These are phyloP conservation scores for Neodiprion pinetum DNA, from an alignment of 1,140 invertebrate genomes.

Conservation along the genomic window DNA sequence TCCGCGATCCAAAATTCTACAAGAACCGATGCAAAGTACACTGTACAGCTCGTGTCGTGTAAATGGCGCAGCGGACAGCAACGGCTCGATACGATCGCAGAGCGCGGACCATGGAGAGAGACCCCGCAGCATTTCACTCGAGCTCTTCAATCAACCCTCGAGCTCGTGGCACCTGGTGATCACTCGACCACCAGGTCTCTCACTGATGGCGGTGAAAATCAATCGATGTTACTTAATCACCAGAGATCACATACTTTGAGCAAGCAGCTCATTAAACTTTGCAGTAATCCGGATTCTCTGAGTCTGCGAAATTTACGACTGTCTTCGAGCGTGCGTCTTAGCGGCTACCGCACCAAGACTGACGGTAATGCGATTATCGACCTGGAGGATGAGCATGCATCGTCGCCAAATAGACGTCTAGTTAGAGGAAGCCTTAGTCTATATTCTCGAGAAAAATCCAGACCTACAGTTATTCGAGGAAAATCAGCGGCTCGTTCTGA, in stretches of 20 bases:
- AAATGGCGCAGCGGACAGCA: not conserved
- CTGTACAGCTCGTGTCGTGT: not conserved
- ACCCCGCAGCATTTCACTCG: conserved; percentile 28
- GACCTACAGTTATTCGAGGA: not conserved
- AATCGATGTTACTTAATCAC: not conserved
- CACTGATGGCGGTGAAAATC: not conserved
- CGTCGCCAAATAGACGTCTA: not conserved
- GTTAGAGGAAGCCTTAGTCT: not conserved
- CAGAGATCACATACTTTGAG: not conserved
- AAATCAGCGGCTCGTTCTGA: not conserved
- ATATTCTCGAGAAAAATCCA: not conserved
- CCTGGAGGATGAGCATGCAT: not conserved
- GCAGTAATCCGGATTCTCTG: not conserved
- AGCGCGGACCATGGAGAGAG: conserved; percentile 35
- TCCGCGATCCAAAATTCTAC: not conserved
- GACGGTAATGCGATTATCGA: not conserved
- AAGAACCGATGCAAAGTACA: not conserved
- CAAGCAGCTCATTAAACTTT: not conserved
- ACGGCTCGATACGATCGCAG: not conserved
- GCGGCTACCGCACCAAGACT: not conserved
- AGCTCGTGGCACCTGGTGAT: not conserved
- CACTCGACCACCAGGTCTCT: not conserved
- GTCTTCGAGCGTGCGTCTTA: not conserved
- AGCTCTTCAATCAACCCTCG: not conserved
- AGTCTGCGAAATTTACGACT: not conserved